phyloP scores from a whole-genome alignment of 1,140 invertebrate genomes.

The Maconellicoccus hirsutus region DNA sequence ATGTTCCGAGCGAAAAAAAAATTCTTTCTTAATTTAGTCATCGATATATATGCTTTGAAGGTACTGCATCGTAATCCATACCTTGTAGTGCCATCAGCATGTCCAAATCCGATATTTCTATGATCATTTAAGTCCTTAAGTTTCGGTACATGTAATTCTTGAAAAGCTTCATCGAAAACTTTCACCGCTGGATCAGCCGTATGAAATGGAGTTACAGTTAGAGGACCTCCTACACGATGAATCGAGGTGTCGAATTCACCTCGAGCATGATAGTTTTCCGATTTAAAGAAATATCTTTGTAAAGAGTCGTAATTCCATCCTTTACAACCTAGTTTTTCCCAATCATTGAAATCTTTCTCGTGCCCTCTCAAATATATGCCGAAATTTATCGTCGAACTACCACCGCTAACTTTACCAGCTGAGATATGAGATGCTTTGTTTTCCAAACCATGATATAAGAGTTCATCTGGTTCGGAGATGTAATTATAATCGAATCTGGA shows the following conservation, averaged over 20 bases:
- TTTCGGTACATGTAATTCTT: slow-evolving; percentile 38
- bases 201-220: slow-evolving; percentile 51
- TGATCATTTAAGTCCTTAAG: slow-evolving; percentile 42
- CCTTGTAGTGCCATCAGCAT: slow-evolving; percentile 42
- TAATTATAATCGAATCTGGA: not conserved
- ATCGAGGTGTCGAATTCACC: slow-evolving; percentile 39
- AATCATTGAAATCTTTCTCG: slow-evolving; percentile 44
- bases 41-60: slow-evolving; percentile 45
- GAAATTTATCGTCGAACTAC: slow-evolving; percentile 47
- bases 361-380: slow-evolving; percentile 51
- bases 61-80: slow-evolving; percentile 49
- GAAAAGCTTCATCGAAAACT: slow-evolving; percentile 42
- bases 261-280: slow-evolving; percentile 46
- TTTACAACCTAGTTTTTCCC: slow-evolving; percentile 37
- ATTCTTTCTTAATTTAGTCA: slow-evolving; percentile 44
- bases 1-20: slow-evolving; percentile 39
- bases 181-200: slow-evolving; percentile 44
- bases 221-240: slow-evolving; percentile 50
- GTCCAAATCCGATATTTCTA: slow-evolving; percentile 49
- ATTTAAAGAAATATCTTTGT: slow-evolving; percentile 68
- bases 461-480: not conserved
- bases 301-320: slow-evolving; percentile 49
- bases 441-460: slow-evolving; percentile 26
- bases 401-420: slow-evolving; percentile 46
- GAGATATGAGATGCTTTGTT: slow-evolving; percentile 13